A percentile compares a stretch with the other conserved stretches of the same genome.
These are phyloP conservation scores for Selene dorsalis DNA, from an alignment of 2,797 vertebrate genomes.

Conservation along the genomic window DNA sequence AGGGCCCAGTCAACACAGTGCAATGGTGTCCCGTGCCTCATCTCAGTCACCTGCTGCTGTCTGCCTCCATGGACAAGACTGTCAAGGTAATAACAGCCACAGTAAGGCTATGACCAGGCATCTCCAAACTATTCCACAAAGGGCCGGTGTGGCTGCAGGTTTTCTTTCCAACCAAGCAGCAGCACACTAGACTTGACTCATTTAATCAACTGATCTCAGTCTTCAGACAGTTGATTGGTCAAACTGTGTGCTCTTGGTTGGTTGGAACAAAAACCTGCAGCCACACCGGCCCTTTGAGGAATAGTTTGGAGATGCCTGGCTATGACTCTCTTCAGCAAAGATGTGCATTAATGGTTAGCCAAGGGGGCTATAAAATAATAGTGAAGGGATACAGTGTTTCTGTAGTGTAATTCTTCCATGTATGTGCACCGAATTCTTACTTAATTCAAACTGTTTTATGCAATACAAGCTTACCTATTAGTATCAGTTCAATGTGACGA, in stretches of 20 bases:
- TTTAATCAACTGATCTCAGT: too few relatives aligned
- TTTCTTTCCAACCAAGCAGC: too few relatives aligned
- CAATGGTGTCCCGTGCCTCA: conserved; percentile 91
- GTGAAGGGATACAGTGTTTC: neutral
- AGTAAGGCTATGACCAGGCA: neutral
- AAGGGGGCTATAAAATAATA: neutral
- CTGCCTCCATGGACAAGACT: conserved; percentile 95
- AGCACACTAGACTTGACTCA: too few relatives aligned
- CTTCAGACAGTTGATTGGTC: too few relatives aligned
- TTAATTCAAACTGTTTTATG: neutral
- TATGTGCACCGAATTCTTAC: neutral
- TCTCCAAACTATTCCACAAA: too few relatives aligned
- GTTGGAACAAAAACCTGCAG: too few relatives aligned
- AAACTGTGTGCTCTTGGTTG: too few relatives aligned
- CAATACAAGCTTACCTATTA: neutral
- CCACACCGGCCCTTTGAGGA: too few relatives aligned
- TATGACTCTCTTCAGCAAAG: conserved; percentile 13
- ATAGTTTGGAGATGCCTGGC: too few relatives aligned
- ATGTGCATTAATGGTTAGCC: neutral
- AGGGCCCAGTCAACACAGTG: conserved; percentile 89
- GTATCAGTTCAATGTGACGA: neutral
- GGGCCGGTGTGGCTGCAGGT: too few relatives aligned
- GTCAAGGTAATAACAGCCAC: conserved; percentile 87
- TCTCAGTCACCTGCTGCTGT: conserved; percentile 92
- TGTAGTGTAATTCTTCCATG: neutral